Percentiles rank a stretch among this genome's conserved stretches.
These are phyloP conservation scores for Drosophila kurseongensis DNA, from an alignment of 1,140 invertebrate species.

Conservation along the genomic window DNA sequence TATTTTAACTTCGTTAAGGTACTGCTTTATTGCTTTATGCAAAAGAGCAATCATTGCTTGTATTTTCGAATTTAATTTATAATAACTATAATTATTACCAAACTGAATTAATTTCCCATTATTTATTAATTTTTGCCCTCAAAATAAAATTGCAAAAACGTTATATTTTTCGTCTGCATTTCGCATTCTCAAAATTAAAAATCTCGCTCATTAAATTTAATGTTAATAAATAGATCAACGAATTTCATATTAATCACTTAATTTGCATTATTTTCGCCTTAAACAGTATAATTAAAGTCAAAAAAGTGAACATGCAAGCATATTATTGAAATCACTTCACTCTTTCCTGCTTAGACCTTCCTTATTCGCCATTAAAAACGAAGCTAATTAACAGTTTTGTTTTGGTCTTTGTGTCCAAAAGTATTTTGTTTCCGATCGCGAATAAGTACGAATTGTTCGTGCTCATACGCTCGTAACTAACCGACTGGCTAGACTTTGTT, in stretches of 20 bases:
- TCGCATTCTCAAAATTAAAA: not conserved
- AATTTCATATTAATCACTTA: not conserved
- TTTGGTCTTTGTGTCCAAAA: slow-evolving; percentile 21
- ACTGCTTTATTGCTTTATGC: no score
- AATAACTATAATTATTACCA: no score
- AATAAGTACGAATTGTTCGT: slow-evolving; percentile 24
- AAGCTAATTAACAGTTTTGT: slow-evolving; percentile 38
- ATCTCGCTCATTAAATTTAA: slow-evolving; percentile 1
- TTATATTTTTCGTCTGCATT: not conserved
- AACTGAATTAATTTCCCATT: no score
- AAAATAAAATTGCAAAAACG: not conserved
- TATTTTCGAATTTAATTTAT: no score
- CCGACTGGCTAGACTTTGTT: slow-evolving; percentile 30
- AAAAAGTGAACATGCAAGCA: not conserved
- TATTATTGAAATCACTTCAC: not conserved
- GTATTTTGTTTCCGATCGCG: slow-evolving; percentile 36
- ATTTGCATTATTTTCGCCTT: slow-evolving; percentile 1
- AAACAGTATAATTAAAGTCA: slow-evolving; percentile 1
- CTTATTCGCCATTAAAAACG: not conserved
- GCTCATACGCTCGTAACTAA: slow-evolving; percentile 6
- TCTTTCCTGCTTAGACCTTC: slow-evolving; percentile 2
- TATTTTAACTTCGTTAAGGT: no score
- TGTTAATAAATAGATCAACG: not conserved
- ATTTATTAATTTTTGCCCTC: no score
- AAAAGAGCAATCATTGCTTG: no score